A percentile compares a stretch with the other conserved stretches of the same genome.
phyloP scores from a whole-genome alignment of 2,113 vertebrate species.

The Struthidea cinerea region DNA sequence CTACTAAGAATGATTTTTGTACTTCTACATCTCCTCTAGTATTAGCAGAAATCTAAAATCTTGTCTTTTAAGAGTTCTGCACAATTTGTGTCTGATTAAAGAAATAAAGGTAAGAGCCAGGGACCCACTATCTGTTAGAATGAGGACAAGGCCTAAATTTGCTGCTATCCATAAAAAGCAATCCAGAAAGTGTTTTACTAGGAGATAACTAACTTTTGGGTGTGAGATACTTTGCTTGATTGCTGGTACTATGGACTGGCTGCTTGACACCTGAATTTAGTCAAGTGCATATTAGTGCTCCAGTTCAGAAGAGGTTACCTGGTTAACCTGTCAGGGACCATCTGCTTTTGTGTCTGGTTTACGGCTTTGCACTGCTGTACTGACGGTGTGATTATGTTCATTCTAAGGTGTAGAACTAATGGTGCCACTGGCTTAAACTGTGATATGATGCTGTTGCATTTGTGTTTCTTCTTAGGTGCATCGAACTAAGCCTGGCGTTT shows the following conservation, averaged over 20 bases:
- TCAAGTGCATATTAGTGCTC: neutral
- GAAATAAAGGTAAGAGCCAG: neutral
- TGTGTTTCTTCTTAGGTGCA: neutral
- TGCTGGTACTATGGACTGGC: neutral
- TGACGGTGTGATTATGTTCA: neutral
- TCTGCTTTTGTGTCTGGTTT: neutral
- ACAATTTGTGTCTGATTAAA: neutral
- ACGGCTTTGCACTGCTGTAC: neutral
- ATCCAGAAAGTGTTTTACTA: neutral
- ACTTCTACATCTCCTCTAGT: neutral
- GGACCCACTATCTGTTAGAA: fast-evolving
- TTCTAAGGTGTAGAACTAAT: neutral
- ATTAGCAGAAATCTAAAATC: neutral
- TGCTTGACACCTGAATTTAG: neutral
- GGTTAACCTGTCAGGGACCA: neutral
- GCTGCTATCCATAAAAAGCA: neutral
- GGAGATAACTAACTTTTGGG: neutral
- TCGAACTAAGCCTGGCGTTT: neutral
- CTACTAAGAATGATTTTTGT: neutral
- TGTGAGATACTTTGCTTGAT: neutral
- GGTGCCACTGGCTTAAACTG: neutral
- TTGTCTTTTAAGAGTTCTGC: neutral
- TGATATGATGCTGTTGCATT: neutral
- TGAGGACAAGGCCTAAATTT: neutral
- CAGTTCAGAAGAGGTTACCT: neutral